Evolutionary conservation across 2,888 invertebrate species (phyloP).

Genomic region (Lumbricus terrestris): DNA sequence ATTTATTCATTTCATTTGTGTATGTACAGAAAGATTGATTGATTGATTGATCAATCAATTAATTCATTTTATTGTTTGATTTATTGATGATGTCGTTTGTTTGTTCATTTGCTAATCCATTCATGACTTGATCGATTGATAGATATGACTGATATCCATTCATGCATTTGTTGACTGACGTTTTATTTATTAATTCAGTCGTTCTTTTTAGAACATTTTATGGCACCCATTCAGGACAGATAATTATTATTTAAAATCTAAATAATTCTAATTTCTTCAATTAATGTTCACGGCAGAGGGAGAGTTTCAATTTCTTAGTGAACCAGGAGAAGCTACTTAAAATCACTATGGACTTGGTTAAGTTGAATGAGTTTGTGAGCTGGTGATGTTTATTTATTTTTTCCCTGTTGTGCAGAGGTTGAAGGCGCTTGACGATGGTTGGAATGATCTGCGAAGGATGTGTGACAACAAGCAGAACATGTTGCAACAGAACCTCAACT

Average conservation of each 20-base stretch:
- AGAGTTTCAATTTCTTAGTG: background rate
- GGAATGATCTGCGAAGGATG: constrained; percentile 99
- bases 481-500: constrained; percentile 86
- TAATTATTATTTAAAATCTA: background rate
- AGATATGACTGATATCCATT: background rate
- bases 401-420: constrained; percentile 66
- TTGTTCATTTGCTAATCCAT: background rate
- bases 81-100: background rate
- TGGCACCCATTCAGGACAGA: background rate
- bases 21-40: background rate
- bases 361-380: background rate
- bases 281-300: background rate
- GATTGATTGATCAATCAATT: background rate
- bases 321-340: background rate
- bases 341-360: background rate
- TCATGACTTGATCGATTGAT: background rate
- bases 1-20: background rate
- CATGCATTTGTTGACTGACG: background rate
- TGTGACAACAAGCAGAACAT: constrained; percentile 97
- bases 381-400: background rate
- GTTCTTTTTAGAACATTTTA: background rate
- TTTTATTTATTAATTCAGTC: background rate
- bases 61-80: background rate
- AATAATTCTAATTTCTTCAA: background rate
- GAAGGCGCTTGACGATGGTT: constrained; percentile 96